Evolutionary conservation across 2,797 vertebrate species (phyloP), one percentile per base, ranked within the genome.

Genomic region (Myripristis jacobus): DNA sequence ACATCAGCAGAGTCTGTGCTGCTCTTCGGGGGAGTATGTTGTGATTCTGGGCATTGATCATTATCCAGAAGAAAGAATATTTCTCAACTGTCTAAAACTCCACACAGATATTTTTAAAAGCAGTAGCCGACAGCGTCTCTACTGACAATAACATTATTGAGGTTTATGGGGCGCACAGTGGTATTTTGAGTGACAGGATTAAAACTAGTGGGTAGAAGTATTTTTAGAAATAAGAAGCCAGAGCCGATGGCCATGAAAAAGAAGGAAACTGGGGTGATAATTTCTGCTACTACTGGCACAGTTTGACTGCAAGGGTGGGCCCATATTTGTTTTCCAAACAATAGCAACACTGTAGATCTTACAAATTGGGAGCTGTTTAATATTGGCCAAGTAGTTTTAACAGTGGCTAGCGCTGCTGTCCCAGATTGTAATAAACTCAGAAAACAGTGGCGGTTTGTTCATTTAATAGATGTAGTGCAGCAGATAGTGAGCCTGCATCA

Each of bases 71-170:
- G 51, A 46, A 2, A n/a, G 47, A 67, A 79, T 79, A 53, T 66
- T 60, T 21, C 62, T 46, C 25, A 44, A 44, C 22, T 8, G 43
- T 31, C 44, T 53, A 36, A 56, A 70, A 48, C 63, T 57, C 48
- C 12, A 24, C 2, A 2, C 18, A 24, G 24, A 74, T 50, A 47
- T 61, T 73, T 81, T 73, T 57, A 64, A 61, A 71, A 47, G 1
- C 15, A 73, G 16, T 63, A 58, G 57, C 70, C 70, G 74, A 81
- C 75, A 81, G 56, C 70, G 61, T 67, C 59, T 83, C 73, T 70
- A 75, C 75, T 83, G 71, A 88, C 83, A 87, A 79, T 81, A 84
- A 77, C 51, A 83, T 73, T 76, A 88, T 88, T 80, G 80, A 90
- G 82, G 83, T 87, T 90, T 89, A 67, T 90, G 79, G 85, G 83